Percentiles rank a stretch among this genome's conserved stretches.
Evolutionary conservation across 1,140 invertebrate species (phyloP).

Genomic region (Lucilia cuprina): DNA sequence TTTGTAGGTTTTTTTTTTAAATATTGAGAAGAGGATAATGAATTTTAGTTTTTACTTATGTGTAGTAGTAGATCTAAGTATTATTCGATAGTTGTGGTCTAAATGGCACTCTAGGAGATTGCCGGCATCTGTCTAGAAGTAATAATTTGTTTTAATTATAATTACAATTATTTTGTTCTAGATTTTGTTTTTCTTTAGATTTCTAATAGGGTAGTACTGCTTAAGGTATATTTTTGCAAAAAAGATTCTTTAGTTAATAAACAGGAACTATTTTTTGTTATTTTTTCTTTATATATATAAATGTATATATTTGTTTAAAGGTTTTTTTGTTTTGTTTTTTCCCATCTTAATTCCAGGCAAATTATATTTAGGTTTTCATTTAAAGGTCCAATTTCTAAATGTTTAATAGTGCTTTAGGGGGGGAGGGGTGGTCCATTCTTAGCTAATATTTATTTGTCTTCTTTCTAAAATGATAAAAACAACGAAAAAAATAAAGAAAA

Average conservation of each 20-base stretch:
- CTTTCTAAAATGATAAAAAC: constrained; percentile 33
- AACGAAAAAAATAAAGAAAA: background rate
- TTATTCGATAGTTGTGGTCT: background rate
- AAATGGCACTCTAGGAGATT: background rate
- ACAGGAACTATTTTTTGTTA: constrained; percentile 30
- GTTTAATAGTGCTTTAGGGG: background rate
- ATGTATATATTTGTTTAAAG: background rate
- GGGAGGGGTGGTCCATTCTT: constrained; percentile 5
- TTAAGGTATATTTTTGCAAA: background rate
- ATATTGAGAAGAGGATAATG: too few relatives aligned
- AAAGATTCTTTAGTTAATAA: background rate
- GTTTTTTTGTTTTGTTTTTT: background rate
- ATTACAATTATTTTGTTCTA: background rate
- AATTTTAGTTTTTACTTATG: too few relatives aligned
- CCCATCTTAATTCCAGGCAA: constrained; percentile 15
- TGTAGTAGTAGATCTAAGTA: background rate
- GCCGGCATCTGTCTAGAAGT: constrained; percentile 23
- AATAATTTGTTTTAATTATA: background rate
- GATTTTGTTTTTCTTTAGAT: background rate
- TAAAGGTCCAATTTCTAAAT: background rate
- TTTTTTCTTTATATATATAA: background rate
- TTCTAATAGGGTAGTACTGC: background rate
- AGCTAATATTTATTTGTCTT: constrained; percentile 34
- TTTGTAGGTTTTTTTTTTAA: too few relatives aligned
- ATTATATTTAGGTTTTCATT: background rate